Conservation (phyloP, 2,113 vertebrate species). For the Mugil cephalus region DNA sequence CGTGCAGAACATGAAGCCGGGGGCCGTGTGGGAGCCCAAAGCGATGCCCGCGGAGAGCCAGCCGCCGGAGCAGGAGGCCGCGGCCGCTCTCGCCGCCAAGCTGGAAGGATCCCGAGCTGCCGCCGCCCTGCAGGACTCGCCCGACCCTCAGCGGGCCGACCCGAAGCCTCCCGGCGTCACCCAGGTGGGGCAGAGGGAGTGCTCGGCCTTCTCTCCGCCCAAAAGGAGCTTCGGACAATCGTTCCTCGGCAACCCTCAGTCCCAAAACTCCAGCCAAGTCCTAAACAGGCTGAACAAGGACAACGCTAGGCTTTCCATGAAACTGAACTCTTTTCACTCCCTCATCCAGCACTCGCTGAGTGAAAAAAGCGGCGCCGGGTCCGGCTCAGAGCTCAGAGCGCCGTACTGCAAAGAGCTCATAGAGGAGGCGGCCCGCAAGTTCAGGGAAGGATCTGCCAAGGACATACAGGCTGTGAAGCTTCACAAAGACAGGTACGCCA, state of each 20-base stretch:
- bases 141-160: conserved; percentile 74
- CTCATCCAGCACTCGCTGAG: conserved; percentile 89
- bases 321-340: conserved; percentile 90
- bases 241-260: conserved; percentile 78
- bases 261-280: conserved; percentile 73
- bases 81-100: conserved; percentile 74
- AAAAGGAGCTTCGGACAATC: conserved; percentile 87
- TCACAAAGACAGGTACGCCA: conserved; percentile 85
- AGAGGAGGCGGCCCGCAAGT: conserved; percentile 90
- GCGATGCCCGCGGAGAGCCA: conserved; percentile 81
- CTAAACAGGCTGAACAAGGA: conserved; percentile 90
- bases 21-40: conserved; percentile 89
- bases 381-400: conserved; percentile 82
- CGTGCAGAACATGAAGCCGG: conserved; percentile 91
- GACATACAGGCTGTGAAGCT: conserved; percentile 86
- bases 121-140: conserved; percentile 64
- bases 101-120: conserved; percentile 85
- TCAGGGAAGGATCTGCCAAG: conserved; percentile 85
- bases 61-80: conserved; percentile 78
- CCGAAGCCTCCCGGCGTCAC: conserved; percentile 69
- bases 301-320: conserved; percentile 84
- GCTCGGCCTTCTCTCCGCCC: conserved; percentile 94
- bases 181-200: conserved; percentile 85
- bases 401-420: conserved; percentile 89
- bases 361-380: conserved; percentile 78